These are phyloP conservation scores for Micrasema longulum DNA, from an alignment of 1,140 invertebrate genomes.

Conservation along the genomic window DNA sequence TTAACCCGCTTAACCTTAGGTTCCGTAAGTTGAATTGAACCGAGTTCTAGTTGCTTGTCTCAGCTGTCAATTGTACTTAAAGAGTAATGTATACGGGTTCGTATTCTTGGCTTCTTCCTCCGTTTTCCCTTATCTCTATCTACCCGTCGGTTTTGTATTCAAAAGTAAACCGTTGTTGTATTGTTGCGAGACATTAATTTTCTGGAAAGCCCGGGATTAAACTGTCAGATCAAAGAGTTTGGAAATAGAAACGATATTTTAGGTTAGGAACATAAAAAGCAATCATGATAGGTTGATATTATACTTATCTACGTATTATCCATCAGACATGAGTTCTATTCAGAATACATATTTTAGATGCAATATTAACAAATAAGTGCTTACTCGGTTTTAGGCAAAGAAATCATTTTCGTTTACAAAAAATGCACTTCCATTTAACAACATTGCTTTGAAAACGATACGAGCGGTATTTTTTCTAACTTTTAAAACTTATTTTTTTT, in stretches of 20 bases:
- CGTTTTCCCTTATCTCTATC: background rate
- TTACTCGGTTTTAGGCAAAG: no score
- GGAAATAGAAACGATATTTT: background rate
- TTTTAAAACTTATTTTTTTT: no score
- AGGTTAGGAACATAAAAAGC: no score
- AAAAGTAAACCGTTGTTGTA: conserved; percentile 10
- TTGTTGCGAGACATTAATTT: conserved; percentile 12
- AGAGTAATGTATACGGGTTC: conserved; percentile 32
- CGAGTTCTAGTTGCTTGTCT: conserved; percentile 17
- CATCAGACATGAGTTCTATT: background rate
- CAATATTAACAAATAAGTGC: background rate
- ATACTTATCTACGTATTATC: background rate
- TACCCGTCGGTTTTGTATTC: conserved; percentile 10
- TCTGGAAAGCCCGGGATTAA: background rate
- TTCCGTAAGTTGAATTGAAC: conserved; percentile 25
- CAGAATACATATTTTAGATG: background rate
- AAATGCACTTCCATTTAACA: no score
- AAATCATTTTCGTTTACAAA: no score
- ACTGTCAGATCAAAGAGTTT: background rate
- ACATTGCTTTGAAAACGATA: no score
- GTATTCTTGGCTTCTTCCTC: conserved; percentile 16
- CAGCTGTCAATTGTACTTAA: conserved; percentile 33
- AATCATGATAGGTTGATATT: conserved; percentile 2
- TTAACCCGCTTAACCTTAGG: conserved; percentile 30
- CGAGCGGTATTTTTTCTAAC: no score